Evolutionary conservation across 2,797 vertebrate species (phyloP), one percentile per base, ranked within the genome.

Genomic region (Syncerus caffer): DNA sequence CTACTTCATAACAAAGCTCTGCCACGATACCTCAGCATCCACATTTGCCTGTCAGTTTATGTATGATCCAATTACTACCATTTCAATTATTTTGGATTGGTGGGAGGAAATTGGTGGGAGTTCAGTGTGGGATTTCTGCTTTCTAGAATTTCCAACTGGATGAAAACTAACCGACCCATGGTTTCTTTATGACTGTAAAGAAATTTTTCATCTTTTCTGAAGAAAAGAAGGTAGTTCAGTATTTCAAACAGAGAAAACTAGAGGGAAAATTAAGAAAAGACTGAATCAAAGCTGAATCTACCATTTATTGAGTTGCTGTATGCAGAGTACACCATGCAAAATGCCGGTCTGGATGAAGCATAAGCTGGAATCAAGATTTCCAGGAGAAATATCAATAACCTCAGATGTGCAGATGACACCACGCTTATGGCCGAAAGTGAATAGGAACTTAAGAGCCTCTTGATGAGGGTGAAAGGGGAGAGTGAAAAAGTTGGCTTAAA

Each of bases 1-100:
- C 25, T 76, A 80, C 17, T 51, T 89, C 5, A 67, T 76, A 93
- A 94, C 27, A 93, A 91, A 92, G 38, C 31, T 91, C 71, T 87
- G 55, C 10, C 50, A 57, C 45, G 38, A 86, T 27, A 94, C 62
- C 85, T 95, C 71, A 95, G 15, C 62, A 71, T 10, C 89, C 31
- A 89, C n/a, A 76, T 93, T 67, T 93, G 31, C 82, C 57, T 95
- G 88, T 89, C 62, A 74, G 25, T 87, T 95, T 97, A 82, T 90
- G 23, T 97, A 82, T 90, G 23, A 96, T 57, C 78, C 34, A 74
- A 29, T 95, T 86, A 78, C 47, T 80, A 86, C 29, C 42, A 84
- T 80, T 79, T 51, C 29, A 94, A 74, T 95, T 91, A 64, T 93
- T 96, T 93, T 90, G 58, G 21, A 78, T 58, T 87, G 67, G 2